Evolutionary conservation across 2,888 invertebrate species (phyloP).

Genomic region (Eilema caniola): DNA sequence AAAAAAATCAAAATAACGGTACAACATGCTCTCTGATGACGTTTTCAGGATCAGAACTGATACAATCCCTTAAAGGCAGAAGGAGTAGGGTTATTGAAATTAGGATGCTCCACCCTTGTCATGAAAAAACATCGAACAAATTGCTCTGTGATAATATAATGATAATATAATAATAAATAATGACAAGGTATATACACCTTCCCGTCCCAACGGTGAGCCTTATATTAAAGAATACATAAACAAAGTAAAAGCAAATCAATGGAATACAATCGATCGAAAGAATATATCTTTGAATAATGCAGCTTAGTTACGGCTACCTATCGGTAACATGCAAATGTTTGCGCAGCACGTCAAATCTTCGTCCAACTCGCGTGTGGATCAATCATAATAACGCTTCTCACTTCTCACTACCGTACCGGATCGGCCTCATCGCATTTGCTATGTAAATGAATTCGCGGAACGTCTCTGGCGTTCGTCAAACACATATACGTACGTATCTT

Average conservation of each 20-base stretch:
- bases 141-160: no score
- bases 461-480: conserved; percentile 57
- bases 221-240: no score
- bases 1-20: no score
- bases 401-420: conserved; percentile 30
- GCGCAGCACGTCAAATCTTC: neutral
- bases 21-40: no score
- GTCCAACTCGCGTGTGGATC: conserved; percentile 27
- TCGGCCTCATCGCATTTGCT: conserved; percentile 56
- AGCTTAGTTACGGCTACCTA: neutral
- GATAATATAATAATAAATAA: no score
- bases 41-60: neutral
- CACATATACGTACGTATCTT: conserved; percentile 57
- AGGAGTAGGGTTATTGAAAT: no score
- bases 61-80: no score
- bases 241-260: neutral
- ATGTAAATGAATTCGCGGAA: conserved; percentile 81
- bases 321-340: neutral
- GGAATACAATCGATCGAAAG: neutral
- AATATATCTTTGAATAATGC: neutral
- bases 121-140: no score
- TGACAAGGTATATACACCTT: no score
- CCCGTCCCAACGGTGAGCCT: neutral
- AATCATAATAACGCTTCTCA: conserved; percentile 49
- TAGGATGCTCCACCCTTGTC: neutral